Evolutionary conservation across 2,888 invertebrate species (phyloP).

Genomic region (Drosophila basisetae): DNA sequence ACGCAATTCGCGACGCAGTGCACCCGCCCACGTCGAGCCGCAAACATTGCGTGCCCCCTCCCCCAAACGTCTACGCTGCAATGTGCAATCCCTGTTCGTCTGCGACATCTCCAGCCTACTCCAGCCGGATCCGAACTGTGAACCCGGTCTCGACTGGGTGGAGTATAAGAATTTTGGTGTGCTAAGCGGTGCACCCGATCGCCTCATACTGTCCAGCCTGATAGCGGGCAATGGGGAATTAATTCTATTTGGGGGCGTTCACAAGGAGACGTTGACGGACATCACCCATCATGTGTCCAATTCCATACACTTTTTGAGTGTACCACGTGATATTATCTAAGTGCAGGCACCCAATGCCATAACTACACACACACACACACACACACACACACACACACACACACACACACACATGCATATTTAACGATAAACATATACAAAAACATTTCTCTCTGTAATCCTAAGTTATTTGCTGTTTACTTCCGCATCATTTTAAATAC

Average conservation of each 20-base stretch:
- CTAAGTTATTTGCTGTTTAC: conserved; percentile 32
- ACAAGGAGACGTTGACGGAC: conserved; percentile 90
- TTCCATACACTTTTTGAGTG: conserved; percentile 91
- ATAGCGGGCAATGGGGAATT: conserved; percentile 96
- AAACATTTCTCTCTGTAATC: conserved; percentile 18
- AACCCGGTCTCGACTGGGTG: conserved; percentile 85
- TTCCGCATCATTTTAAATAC: conserved; percentile 27
- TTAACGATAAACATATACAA: conserved; percentile 9
- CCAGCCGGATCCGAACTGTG: conserved; percentile 86
- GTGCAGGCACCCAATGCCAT: conserved; percentile 30
- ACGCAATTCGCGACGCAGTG: conserved; percentile 82
- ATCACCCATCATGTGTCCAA: conserved; percentile 91
- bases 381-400: conserved; percentile 2
- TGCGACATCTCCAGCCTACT: conserved; percentile 92
- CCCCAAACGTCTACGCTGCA: conserved; percentile 88
- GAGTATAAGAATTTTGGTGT: conserved; percentile 88
- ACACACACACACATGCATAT: conserved; percentile 23
- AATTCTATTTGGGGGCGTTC: conserved; percentile 98
- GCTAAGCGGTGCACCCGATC: conserved; percentile 91
- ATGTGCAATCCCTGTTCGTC: conserved; percentile 93
- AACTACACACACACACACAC: conserved; percentile 12
- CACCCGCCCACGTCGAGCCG: conserved; percentile 63
- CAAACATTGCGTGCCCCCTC: conserved; percentile 81
- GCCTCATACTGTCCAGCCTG: conserved; percentile 95
- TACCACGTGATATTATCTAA: conserved; percentile 90